Evolutionary conservation across 2,888 invertebrate species (phyloP), one percentile per base, ranked within the genome.

Genomic region (Cephus runcator): DNA sequence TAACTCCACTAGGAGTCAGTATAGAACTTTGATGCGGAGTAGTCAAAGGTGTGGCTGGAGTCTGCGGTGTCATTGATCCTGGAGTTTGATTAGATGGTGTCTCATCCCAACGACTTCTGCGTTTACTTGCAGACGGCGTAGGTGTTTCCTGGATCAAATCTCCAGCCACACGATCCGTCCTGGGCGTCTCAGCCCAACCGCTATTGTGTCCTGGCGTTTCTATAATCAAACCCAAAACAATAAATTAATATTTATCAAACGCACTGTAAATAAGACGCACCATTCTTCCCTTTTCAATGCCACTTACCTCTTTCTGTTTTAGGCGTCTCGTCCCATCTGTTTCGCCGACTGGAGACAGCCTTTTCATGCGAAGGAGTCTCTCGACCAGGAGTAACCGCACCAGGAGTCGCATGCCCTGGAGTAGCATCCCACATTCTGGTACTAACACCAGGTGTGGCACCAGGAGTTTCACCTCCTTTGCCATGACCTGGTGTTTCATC

Each of bases 301-400:
- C 40, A 78, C 81, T 78, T 87, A 95, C 96, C 96, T 90, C 98
- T 94, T 90, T 98, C 98, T 4, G 98, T 98, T 93, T 98, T 98
- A 1, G 99, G 99, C 0, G 99, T 99, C 92, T 99, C 99, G 92
- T 99, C 99, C 99, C 99, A 99, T 80, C 99, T 95, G 93, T 99
- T 99, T 74, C 99, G 94, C 15, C 99, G 93, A 31, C 96, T 95
- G 40, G 96, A 96, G 83, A 93, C 92, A 77, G 95, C 95, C 87
- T 94, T 94, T 77, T 94, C 94, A 79, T 94, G 94, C 0, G 96
- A 96, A 0, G 98, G 98, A 0, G 97, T 98, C 81, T 96, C 96
- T 78, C 95, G 93, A 73, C 96, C 96, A 0, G 97, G 97, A 1
- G 98, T 98, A 36, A 96, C 96, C 82, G 96, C 94, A 0, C 96